Evolutionary conservation across 2,888 invertebrate genomes (phyloP).

Genomic region (Gisinianus flammeolus): DNA sequence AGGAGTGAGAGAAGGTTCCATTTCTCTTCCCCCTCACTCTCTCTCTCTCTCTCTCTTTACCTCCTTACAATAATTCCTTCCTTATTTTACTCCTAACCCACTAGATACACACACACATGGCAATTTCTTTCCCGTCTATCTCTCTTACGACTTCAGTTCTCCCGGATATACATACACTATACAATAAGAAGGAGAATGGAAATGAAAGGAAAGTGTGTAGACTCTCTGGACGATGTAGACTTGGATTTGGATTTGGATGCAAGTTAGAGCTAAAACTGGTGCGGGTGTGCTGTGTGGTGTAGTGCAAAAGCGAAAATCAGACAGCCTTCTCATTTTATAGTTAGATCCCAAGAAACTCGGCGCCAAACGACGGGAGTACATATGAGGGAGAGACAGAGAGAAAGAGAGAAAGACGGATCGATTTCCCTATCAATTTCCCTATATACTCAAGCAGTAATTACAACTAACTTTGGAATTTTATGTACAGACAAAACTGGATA

Average conservation of each 20-base stretch:
- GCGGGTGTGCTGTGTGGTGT: background rate
- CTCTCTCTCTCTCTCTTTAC: background rate
- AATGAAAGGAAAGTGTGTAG: background rate
- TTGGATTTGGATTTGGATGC: background rate
- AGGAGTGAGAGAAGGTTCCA: background rate
- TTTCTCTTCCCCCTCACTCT: background rate
- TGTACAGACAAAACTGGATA: slow-evolving; percentile 44
- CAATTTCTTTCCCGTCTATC: too few species aligned
- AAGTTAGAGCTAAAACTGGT: background rate
- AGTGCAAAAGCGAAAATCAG: background rate
- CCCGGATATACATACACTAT: too few species aligned
- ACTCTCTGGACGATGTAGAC: background rate
- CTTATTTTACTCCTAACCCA: background rate
- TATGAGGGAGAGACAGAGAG: background rate
- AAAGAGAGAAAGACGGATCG: slow-evolving; percentile 24
- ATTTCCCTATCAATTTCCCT: slow-evolving; percentile 21
- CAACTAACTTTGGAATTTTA: slow-evolving; percentile 44
- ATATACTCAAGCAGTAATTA: slow-evolving; percentile 35
- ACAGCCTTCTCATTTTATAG: slow-evolving; percentile 9
- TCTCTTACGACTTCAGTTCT: too few species aligned
- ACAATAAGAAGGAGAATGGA: background rate
- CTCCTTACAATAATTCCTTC: background rate
- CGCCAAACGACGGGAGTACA: background rate
- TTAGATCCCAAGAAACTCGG: slow-evolving; percentile 1
- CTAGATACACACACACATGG: background rate